phyloP scores from a whole-genome alignment of 2,888 invertebrate genomes.

The Drosophila nigricruria region DNA sequence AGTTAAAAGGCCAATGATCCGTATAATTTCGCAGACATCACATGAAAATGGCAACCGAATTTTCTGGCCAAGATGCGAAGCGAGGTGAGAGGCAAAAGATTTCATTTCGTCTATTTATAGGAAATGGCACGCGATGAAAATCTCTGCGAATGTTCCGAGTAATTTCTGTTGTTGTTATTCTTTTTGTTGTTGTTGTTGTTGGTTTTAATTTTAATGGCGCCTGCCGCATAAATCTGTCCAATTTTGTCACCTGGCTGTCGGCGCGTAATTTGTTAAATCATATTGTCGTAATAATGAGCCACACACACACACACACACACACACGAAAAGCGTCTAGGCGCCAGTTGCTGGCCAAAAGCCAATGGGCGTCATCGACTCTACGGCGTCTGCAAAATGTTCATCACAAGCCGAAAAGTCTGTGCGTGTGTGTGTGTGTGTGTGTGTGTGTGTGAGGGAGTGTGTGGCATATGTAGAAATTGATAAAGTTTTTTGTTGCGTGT shows the following conservation, averaged over 20 bases:
- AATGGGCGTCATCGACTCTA: constrained; percentile 26
- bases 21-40: constrained; percentile 20
- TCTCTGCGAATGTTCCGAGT: not conserved
- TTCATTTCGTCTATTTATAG: constrained; percentile 48
- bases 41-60: constrained; percentile 30
- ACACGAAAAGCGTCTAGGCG: not conserved
- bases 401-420: not conserved
- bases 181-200: not conserved
- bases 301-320: not conserved
- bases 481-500: constrained; percentile 60
- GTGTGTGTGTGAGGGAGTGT: constrained; percentile 26
- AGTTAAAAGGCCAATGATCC: constrained; percentile 43
- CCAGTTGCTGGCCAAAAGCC: constrained; percentile 28
- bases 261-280: constrained; percentile 65
- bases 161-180: not conserved
- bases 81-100: not conserved
- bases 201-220: constrained; percentile 20
- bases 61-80: not conserved
- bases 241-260: constrained; percentile 68
- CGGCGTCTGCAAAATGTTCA: constrained; percentile 33
- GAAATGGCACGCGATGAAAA: constrained; percentile 55
- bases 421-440: not conserved
- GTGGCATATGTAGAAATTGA: constrained; percentile 57
- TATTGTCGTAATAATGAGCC: constrained; percentile 20
- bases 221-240: constrained; percentile 52